Percentiles rank a stretch among this genome's conserved stretches.
Conservation (phyloP, 64 coral and sea anemone species). For the Trachythela sp. region DNA sequence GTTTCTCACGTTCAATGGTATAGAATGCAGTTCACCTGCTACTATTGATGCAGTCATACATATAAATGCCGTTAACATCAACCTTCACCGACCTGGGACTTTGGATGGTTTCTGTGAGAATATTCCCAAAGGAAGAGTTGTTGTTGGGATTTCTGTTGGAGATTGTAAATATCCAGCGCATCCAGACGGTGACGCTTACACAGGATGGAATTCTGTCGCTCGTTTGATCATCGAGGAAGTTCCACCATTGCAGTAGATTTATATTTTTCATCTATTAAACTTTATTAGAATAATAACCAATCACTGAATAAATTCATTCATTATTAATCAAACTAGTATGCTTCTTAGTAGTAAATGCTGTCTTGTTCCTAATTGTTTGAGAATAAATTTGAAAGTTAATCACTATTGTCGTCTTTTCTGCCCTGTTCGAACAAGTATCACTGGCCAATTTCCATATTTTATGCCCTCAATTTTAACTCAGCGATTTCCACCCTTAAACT, state of each 20-base stretch:
- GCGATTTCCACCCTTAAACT: no score
- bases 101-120: slow-evolving; percentile 54
- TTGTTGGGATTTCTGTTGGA: slow-evolving; percentile 27
- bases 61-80: background rate
- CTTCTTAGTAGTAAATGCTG: no score
- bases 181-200: slow-evolving; percentile 24
- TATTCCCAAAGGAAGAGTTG: slow-evolving; percentile 11
- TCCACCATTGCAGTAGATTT: slow-evolving; percentile 28
- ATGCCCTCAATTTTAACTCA: no score
- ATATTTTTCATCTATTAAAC: no score
- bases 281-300: no score
- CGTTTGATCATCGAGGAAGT: slow-evolving; percentile 59
- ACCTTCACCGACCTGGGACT: slow-evolving; percentile 31
- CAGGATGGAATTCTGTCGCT: slow-evolving; percentile 53
- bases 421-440: no score
- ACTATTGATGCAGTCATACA: slow-evolving; percentile 49
- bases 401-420: no score
- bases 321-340: no score
- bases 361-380: no score
- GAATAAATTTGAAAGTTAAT: no score
- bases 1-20: slow-evolving; percentile 52
- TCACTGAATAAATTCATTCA: no score
- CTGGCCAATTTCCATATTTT: no score
- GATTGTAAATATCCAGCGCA: background rate
- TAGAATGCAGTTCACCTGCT: slow-evolving; percentile 33